Evolutionary conservation across 2,888 invertebrate genomes (phyloP).

Genomic region (Galerucella calmariensis): DNA sequence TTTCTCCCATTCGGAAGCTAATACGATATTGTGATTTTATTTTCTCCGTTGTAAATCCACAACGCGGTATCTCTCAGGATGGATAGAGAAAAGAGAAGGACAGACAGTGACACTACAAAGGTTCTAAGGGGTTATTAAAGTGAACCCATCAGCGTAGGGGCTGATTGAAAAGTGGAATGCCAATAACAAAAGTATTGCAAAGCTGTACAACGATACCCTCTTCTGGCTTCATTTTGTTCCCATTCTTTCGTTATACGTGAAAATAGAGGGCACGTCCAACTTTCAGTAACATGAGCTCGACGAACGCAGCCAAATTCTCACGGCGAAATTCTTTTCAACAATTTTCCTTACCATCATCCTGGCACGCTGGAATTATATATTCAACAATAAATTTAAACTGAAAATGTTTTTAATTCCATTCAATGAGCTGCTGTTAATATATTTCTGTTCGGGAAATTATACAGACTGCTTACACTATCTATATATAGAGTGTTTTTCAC

Average conservation of each 20-base stretch:
- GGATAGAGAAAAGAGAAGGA: not conserved
- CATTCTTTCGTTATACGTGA: slow-evolving; percentile 34
- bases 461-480: too few relatives aligned
- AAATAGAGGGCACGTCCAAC: slow-evolving; percentile 6
- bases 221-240: slow-evolving; percentile 38
- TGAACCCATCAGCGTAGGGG: slow-evolving; percentile 45
- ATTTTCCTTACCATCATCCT: not conserved
- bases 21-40: slow-evolving; percentile 12
- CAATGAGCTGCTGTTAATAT: too few relatives aligned
- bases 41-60: slow-evolving; percentile 16
- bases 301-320: slow-evolving; percentile 13
- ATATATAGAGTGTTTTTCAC: too few relatives aligned
- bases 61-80: slow-evolving; percentile 6
- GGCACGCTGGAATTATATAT: not conserved
- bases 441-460: too few relatives aligned
- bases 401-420: too few relatives aligned
- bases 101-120: slow-evolving; percentile 24
- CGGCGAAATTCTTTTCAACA: not conserved
- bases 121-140: slow-evolving; percentile 37
- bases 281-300: slow-evolving; percentile 24
- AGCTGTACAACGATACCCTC: slow-evolving; percentile 41
- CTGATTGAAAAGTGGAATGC: slow-evolving; percentile 53
- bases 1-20: not conserved
- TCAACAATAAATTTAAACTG: too few relatives aligned
- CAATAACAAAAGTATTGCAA: slow-evolving; percentile 50